phyloP scores from a whole-genome alignment of 2,888 invertebrate genomes.

The Anthophora plumipes region DNA sequence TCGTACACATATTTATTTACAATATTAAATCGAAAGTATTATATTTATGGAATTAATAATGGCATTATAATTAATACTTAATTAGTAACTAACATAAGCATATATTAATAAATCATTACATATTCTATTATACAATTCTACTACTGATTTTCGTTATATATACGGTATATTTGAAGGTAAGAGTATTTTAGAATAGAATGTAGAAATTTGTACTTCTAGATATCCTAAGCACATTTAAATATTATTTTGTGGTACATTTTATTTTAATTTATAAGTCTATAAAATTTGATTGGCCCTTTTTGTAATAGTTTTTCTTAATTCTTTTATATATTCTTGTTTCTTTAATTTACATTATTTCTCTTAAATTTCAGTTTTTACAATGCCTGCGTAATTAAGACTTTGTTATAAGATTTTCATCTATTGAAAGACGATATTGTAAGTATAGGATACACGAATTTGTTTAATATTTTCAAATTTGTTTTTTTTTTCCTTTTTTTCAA shows the following conservation, averaged over 20 bases:
- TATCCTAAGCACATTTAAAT: neutral
- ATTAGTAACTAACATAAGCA: slow-evolving; percentile 10
- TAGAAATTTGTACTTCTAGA: neutral
- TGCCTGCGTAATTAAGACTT: slow-evolving; percentile 45
- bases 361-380: slow-evolving; percentile 62
- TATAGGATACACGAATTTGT: slow-evolving; percentile 21
- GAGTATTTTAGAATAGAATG: slow-evolving; percentile 16
- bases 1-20: neutral
- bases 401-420: slow-evolving; percentile 42
- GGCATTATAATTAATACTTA: slow-evolving; percentile 7
- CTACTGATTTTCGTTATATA: neutral
- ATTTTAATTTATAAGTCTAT: neutral
- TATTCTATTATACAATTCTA: slow-evolving; percentile 8
- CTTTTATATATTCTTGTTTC: slow-evolving; percentile 1
- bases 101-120: slow-evolving; percentile 20
- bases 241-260: neutral
- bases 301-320: neutral
- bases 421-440: slow-evolving; percentile 35
- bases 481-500: neutral
- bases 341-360: slow-evolving; percentile 33
- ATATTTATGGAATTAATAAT: slow-evolving; percentile 5
- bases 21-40: slow-evolving; percentile 32
- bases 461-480: slow-evolving; percentile 13
- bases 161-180: slow-evolving; percentile 16
- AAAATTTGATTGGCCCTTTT: neutral